Conservation (phyloP, 2,888 invertebrate genomes). For the Xylocampa areola region DNA sequence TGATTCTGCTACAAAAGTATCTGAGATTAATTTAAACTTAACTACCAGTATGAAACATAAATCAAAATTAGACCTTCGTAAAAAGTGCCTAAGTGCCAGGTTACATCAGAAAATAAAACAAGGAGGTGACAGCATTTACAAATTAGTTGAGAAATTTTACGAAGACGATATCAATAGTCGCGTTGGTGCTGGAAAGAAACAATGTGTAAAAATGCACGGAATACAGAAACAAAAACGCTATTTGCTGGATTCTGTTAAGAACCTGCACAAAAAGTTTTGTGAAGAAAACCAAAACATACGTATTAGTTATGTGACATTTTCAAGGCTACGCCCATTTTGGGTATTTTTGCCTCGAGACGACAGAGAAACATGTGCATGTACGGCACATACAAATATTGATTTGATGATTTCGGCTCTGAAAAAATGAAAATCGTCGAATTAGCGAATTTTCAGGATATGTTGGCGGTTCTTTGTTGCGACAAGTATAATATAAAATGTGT, state of each 20-base stretch:
- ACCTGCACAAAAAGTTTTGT: neutral
- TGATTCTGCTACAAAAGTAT: neutral
- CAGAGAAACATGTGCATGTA: neutral
- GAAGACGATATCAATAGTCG: slow-evolving; percentile 3
- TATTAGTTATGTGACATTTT: neutral
- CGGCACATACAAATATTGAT: neutral
- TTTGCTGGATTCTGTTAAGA: neutral
- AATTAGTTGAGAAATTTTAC: neutral
- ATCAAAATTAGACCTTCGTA: neutral
- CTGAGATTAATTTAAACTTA: neutral
- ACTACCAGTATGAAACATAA: neutral
- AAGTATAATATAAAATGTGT: neutral
- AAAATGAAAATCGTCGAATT: neutral
- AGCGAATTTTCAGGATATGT: neutral
- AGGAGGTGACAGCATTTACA: neutral
- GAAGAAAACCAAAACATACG: neutral
- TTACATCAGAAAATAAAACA: neutral
- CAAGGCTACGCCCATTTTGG: neutral
- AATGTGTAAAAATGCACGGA: neutral
- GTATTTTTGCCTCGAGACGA: neutral
- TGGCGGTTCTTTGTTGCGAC: neutral
- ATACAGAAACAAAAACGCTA: neutral
- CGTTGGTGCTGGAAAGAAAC: slow-evolving; percentile 1
- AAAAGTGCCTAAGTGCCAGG: neutral
- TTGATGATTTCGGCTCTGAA: neutral